Evolutionary conservation across 2,797 vertebrate species (phyloP).

Genomic region (Falco columbarius): DNA sequence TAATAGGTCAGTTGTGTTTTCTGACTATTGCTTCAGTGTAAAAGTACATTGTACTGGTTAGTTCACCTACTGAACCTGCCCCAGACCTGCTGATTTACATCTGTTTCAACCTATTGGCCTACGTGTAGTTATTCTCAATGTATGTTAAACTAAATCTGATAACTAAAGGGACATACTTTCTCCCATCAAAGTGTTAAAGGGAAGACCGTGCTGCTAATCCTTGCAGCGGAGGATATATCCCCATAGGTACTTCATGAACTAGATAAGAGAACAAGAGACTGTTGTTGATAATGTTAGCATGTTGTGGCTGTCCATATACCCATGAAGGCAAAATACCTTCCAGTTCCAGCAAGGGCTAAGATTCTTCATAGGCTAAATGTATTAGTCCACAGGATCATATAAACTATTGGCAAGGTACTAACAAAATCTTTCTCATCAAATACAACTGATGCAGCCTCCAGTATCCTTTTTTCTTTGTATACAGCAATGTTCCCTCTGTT

Average conservation of each 20-base stretch:
- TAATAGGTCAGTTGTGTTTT: not conserved
- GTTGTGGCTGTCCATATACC: not conserved
- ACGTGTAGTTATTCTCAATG: not conserved
- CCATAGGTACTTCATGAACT: not conserved
- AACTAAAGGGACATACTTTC: not conserved
- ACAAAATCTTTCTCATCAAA: not conserved
- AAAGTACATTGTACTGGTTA: not conserved
- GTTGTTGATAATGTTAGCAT: rapidly evolving
- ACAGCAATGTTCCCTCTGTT: not conserved
- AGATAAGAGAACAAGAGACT: not conserved
- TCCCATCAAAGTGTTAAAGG: not conserved
- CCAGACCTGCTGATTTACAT: not conserved
- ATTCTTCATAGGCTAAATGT: not conserved
- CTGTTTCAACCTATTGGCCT: not conserved
- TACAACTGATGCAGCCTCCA: not conserved
- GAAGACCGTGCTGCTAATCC: not conserved
- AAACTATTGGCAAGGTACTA: not conserved
- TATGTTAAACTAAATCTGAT: not conserved
- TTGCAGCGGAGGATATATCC: not conserved
- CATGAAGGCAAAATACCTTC: not conserved
- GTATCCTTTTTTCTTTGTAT: not conserved
- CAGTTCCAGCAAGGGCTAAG: not conserved
- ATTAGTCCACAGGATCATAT: not conserved
- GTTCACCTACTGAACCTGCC: not conserved
- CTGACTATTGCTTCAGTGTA: not conserved